Conservation (phyloP, 1,140 invertebrate species). For the Trichonephila clavipes region DNA sequence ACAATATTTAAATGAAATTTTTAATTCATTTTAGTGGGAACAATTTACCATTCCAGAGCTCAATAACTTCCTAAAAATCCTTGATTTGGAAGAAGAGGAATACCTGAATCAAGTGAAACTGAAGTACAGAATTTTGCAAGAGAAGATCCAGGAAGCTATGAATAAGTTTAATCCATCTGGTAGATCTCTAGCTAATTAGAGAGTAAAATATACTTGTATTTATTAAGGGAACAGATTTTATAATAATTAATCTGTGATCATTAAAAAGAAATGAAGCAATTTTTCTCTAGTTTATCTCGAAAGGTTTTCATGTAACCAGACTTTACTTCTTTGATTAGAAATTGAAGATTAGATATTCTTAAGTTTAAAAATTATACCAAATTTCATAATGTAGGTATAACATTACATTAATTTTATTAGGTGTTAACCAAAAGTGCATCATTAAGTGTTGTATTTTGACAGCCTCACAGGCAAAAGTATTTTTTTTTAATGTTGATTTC, state of each 20-base stretch:
- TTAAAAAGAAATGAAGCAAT: not conserved
- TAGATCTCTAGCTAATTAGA: conserved; percentile 32
- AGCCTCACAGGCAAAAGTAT: too few relatives aligned
- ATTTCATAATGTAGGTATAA: too few relatives aligned
- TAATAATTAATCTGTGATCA: conserved; percentile 32
- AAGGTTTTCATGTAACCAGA: not conserved
- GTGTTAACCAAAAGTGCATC: too few relatives aligned
- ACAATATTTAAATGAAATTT: not conserved
- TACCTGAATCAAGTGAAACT: conserved; percentile 83
- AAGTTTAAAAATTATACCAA: too few relatives aligned
- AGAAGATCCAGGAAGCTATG: conserved; percentile 77
- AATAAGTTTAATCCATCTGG: conserved; percentile 64
- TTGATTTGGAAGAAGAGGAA: conserved; percentile 84
- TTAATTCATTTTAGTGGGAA: conserved; percentile 83
- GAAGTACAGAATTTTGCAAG: conserved; percentile 81
- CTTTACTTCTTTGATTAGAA: too few relatives aligned
- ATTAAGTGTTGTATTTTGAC: too few relatives aligned
- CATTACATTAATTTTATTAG: too few relatives aligned
- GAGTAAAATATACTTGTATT: conserved; percentile 6
- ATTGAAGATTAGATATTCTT: too few relatives aligned
- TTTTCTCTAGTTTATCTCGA: not conserved
- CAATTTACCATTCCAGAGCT: conserved; percentile 85
- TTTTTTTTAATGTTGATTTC: too few relatives aligned
- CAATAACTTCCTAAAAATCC: conserved; percentile 84
- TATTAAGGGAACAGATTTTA: conserved; percentile 40